These are phyloP conservation scores for Todiramphus chloris DNA, from an alignment of 2,113 vertebrate species.

Conservation along the genomic window DNA sequence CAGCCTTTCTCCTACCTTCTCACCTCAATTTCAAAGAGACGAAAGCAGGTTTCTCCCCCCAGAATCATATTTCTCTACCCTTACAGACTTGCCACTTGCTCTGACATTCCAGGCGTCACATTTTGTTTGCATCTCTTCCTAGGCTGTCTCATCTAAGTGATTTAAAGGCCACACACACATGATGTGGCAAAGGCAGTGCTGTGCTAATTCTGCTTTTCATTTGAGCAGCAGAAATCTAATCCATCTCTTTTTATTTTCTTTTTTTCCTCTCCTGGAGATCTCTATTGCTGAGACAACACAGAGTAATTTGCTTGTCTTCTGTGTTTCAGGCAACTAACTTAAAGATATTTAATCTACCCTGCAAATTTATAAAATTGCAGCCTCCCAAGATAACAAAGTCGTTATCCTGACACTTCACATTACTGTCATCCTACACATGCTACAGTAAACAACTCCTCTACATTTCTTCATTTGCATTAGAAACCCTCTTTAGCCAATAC, in stretches of 20 bases:
- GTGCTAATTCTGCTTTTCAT: not conserved
- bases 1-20: not conserved
- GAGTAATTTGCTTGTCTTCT: not conserved
- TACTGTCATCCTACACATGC: not conserved
- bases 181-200: not conserved
- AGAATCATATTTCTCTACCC: not conserved
- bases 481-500: not conserved
- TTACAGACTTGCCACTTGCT: not conserved
- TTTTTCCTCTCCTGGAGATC: not conserved
- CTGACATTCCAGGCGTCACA: not conserved
- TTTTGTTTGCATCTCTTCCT: not conserved
- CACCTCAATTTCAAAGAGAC: not conserved
- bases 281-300: not conserved
- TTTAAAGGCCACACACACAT: not conserved
- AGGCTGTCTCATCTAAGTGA: not conserved
- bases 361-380: not conserved
- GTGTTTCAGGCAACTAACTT: not conserved
- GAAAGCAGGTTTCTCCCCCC: not conserved
- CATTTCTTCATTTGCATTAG: not conserved
- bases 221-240: not conserved
- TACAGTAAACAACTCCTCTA: not conserved
- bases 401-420: not conserved
- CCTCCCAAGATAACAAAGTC: not conserved
- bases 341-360: not conserved
- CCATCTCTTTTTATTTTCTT: not conserved